Percentiles rank a stretch among this genome's conserved stretches.
Conservation (phyloP, 2,113 vertebrate species). For the Grus americana region DNA sequence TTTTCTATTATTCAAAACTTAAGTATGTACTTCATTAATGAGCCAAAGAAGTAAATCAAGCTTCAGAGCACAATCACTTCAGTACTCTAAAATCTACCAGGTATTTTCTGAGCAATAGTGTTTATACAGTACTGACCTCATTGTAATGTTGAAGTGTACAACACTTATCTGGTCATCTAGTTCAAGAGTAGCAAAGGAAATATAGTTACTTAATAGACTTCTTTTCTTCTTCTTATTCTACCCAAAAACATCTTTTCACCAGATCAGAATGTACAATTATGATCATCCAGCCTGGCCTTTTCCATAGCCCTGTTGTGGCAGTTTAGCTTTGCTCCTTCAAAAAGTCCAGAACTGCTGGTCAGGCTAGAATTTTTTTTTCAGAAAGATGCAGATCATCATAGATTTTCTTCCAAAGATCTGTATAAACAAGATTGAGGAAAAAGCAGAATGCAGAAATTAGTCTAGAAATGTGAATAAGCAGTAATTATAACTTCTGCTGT, state of each 20-base stretch:
- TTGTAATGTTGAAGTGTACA: not conserved
- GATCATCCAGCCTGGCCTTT: not conserved
- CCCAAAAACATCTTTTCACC: not conserved
- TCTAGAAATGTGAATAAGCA: not conserved
- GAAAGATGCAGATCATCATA: not conserved
- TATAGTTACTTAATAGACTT: not conserved
- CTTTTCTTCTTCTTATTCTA: not conserved
- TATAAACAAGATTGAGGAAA: not conserved
- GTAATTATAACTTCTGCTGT: not conserved
- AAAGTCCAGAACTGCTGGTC: not conserved
- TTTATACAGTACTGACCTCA: not conserved
- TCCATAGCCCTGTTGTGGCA: fast-evolving
- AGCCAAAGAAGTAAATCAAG: not conserved
- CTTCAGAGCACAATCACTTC: not conserved
- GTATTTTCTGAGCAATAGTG: not conserved
- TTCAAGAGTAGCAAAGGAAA: not conserved
- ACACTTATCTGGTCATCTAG: not conserved
- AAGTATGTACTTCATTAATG: not conserved
- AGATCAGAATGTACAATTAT: not conserved
- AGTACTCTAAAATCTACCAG: not conserved
- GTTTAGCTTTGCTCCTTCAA: not conserved
- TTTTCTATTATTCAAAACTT: not conserved
- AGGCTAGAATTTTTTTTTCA: not conserved
- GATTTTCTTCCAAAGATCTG: not conserved
- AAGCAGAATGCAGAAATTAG: not conserved